A percentile compares a stretch with the other conserved stretches of the same genome.
Evolutionary conservation across 1,140 invertebrate species (phyloP).

Genomic region (Drosophila micromelanica): DNA sequence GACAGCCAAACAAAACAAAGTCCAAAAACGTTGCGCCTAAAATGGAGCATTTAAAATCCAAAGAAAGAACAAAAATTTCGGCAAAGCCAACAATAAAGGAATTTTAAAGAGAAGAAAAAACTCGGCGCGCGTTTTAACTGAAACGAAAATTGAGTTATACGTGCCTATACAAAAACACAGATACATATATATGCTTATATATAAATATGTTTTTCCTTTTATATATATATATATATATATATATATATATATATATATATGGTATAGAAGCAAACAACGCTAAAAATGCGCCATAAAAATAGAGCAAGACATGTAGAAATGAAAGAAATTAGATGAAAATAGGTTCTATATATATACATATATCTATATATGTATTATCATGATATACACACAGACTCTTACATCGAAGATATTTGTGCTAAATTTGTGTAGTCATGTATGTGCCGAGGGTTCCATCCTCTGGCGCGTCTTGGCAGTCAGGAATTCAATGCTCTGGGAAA

Average conservation of each 20-base stretch:
- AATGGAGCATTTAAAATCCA: conserved; percentile 23
- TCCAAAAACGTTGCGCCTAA: conserved; percentile 12
- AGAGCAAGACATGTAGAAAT: conserved; percentile 77
- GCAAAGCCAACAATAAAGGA: conserved; percentile 34
- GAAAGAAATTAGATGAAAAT: conserved; percentile 79
- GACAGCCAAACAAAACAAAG: conserved; percentile 34
- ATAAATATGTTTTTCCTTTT: conserved; percentile 7
- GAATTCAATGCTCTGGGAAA: conserved; percentile 57
- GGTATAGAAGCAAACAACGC: conserved; percentile 49
- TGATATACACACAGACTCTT: conserved; percentile 10
- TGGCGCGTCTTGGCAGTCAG: conserved; percentile 59
- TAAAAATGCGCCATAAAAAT: conserved; percentile 72
- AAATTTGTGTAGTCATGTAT: conserved; percentile 48
- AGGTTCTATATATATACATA: conserved; percentile 69
- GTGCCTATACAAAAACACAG: neutral
- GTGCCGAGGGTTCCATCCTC: conserved; percentile 35
- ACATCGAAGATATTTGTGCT: conserved; percentile 50
- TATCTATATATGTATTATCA: conserved; percentile 5
- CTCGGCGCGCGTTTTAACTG: conserved; percentile 29
- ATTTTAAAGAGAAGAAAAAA: conserved; percentile 30
- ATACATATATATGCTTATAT: conserved; percentile 14
- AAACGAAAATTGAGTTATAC: conserved; percentile 73
- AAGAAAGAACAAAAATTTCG: conserved; percentile 37
- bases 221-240: conserved; percentile 35
- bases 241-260: conserved; percentile 43